Base-by-base conservation (phyloP, 1,140 invertebrate genomes). In the Drosophila nigromelanica region DNA sequence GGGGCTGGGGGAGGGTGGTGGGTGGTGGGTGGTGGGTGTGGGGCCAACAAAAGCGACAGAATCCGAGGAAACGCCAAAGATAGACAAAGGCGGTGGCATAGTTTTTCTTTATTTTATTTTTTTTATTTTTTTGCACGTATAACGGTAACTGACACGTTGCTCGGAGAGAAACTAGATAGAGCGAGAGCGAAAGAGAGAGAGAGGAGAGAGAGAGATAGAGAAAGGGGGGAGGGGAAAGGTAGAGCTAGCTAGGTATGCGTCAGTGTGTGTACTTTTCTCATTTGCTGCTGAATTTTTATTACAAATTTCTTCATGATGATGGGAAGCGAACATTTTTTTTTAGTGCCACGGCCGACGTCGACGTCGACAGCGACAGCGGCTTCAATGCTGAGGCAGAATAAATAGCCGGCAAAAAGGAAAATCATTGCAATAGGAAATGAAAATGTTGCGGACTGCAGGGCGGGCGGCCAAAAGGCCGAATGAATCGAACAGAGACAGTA, bases 401-500 rank as follows among this genome's bases (percentile, higher is more conserved):
- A 87, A 87, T 87, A 87, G 76, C 78, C 51, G 76, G 72, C 52
- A 66, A 73, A 76, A 73, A 51, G 69, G 66, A 82, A 89, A 83
- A 87, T 89, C 83, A 83, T 87, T 87, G 83, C 83, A 89, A 80
- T 89, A 89, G 83, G 83, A 87, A 87, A 87, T 87, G 83, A 87
- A 87, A 87, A 89, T 79, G 83, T 76, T 70, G 78, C 59, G 75
- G 75, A 66, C 51, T 39, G 37, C 58, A 66, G 48, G 39, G 37
- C n/a, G 35, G 47, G 42, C 11, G 15, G 27, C 5, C 6, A 27
- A 40, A 47, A 51, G 45, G 35, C 42, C 42, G 27, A 68, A 40
- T 12, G 56, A 70, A 42, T 67, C 45, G 54, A 54, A 61, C 42
- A 18, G 42, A 48, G 45, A 60, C 59, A 70, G 64, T 43, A 77